Evolutionary conservation across 2,797 vertebrate genomes (phyloP), one percentile per base, ranked within the genome.

Genomic region (Sebastes matsubarae): DNA sequence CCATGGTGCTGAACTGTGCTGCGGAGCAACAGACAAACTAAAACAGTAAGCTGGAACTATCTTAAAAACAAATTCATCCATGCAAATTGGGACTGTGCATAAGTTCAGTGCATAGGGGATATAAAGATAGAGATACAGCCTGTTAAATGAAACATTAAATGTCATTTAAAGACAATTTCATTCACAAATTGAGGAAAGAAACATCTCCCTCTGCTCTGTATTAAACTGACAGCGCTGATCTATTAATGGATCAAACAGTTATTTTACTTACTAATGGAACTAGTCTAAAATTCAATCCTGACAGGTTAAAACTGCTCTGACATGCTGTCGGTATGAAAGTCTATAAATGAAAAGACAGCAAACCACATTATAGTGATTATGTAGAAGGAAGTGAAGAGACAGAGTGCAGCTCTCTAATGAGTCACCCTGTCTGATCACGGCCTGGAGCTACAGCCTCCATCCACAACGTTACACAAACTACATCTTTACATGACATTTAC

Each of bases 1-100:
- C 92, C 89, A 0, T 87, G 88, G 93, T 93, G 79, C 92, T 93
- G 87, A 88, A 86, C 25, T 8, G 8, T 6, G 1, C 34, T 55
- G 13, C 29, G 12, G 24, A 63, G 20, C 27, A 30, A 70, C 34
- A 8, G 12, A 18, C 8, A 18, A 60, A 63, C 30, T 64, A 16
- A 65, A 38, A 38, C 11, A 11, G 7, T 13, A 36, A 5, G 8
- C 32, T 59, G 13, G 38, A 66, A 52, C 25, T 18, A 10, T 6
- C 11, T 20, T 50, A 2, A 22, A 42, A 34, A 63, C 5, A 59
- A 22, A 75, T 16, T 16, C 5, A 52, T 54, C 27, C n/a, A 4
- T n/a, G 16, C 50, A n/a, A 79, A 69, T 25, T 29, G 29, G 29
- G 20, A 32, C 58, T 25, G 16, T 46, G 22, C 24, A 30, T 13